Conservation (phyloP, 2,888 invertebrate genomes). For the Nephrocerus scutellatus region DNA sequence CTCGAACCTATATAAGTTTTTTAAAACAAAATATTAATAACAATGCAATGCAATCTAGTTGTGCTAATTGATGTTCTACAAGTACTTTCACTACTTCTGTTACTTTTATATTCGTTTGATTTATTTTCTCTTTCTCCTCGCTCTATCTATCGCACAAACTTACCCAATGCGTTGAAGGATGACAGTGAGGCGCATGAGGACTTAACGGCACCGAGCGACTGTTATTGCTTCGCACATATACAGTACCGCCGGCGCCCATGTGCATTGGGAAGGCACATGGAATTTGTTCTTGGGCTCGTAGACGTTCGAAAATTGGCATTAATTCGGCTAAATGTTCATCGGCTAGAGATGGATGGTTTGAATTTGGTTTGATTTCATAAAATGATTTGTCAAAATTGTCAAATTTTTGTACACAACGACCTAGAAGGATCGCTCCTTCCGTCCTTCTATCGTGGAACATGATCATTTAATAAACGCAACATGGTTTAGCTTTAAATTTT, state of each 20-base stretch:
- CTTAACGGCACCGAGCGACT: constrained; percentile 58
- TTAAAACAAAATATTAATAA: too few relatives aligned
- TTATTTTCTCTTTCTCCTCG: constrained; percentile 12
- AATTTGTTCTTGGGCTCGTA: constrained; percentile 83
- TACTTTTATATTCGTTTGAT: constrained; percentile 1
- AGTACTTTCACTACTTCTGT: too few relatives aligned
- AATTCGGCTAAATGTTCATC: constrained; percentile 92
- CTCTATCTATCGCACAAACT: constrained; percentile 31
- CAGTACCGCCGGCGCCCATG: constrained; percentile 64
- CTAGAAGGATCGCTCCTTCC: too few relatives aligned
- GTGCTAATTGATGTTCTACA: too few relatives aligned
- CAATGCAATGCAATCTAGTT: too few relatives aligned
- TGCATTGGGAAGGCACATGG: constrained; percentile 87
- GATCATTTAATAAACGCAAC: constrained; percentile 38
- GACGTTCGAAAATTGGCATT: constrained; percentile 92
- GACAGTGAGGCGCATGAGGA: constrained; percentile 58
- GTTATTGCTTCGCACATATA: constrained; percentile 59
- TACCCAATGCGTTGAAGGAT: constrained; percentile 62
- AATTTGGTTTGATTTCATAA: constrained; percentile 1
- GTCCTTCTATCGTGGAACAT: constrained; percentile 29
- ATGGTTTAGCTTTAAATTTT: background rate
- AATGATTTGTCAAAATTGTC: constrained; percentile 11
- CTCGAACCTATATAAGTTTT: constrained; percentile 72
- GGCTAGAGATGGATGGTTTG: constrained; percentile 56
- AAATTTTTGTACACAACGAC: background rate